Base-by-base conservation (phyloP, 1,140 invertebrate species). In the Eriocheir sinensis region DNA sequence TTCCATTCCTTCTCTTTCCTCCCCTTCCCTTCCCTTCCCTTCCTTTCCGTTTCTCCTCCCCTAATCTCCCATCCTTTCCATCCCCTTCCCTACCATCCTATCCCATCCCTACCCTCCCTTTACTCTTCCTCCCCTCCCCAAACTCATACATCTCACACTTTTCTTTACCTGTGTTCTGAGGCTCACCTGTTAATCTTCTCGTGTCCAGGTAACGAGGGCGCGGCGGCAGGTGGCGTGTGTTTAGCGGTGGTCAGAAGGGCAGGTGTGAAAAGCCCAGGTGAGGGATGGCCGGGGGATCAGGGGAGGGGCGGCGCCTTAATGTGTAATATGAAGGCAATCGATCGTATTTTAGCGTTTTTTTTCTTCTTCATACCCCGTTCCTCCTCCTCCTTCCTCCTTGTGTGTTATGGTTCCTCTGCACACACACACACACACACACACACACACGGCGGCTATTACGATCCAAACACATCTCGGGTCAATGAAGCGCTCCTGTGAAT, bases 201-300 rank as follows among this genome's bases (percentile, higher is more conserved):
- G 60, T 72, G 60, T 72, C 60, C 60, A 72, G 21, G 12, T 72
- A 72, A 72, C 40, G 60, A 72, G 60, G n/a, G 21, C 27, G 60
- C 21, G 17, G 12, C 60, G 27, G 12, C 27, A 21, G 21, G 12
- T 21, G 60, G 60, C 60, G 21, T n/a, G 60, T 72, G 21, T 72
- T 72, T 72, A 72, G 60, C 60, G 21, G 60, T n/a, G 60, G 60
- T 72, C 60, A 72, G 60, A n/a, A 72, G 60, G 60, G 60, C 60
- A 72, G 60, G 60, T 72, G 60, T 72, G 60, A 72, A 72, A 72
- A 72, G 60, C 48, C 21, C 60, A 27, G 60, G 60, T 72, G 60
- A 72, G 60, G n/a, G 60, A 72, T 72, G 60, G 60, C 60, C 60
- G n/a, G 60, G 60, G 27, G n/a, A 72, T 72, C 60, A n/a, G 4